These are phyloP conservation scores for Chaetodon trifascialis DNA, from an alignment of 2,113 vertebrate genomes.

Conservation along the genomic window DNA sequence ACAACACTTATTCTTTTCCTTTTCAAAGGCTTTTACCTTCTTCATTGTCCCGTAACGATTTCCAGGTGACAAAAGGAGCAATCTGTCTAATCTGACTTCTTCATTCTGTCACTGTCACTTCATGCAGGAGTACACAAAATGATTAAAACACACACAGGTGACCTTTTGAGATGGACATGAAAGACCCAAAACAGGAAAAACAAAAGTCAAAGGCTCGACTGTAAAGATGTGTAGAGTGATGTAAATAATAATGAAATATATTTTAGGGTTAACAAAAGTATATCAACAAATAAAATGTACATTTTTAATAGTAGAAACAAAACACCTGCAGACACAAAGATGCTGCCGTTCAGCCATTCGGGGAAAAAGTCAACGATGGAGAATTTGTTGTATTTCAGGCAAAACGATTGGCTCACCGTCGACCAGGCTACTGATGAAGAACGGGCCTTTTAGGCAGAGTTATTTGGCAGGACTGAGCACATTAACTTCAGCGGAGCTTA, in stretches of 20 bases:
- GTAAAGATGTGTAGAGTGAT: background rate
- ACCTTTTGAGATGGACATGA: background rate
- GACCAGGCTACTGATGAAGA: background rate
- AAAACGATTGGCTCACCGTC: background rate
- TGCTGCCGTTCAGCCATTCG: background rate
- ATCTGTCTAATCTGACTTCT: background rate
- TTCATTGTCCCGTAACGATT: background rate
- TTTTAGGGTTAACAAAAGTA: background rate
- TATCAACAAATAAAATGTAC: too few species aligned
- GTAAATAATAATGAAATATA: background rate
- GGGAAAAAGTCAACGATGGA: background rate
- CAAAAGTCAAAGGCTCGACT: background rate
- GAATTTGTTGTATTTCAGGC: slow-evolving; percentile 1
- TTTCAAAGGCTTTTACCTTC: background rate
- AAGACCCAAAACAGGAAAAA: background rate
- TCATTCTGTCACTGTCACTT: background rate
- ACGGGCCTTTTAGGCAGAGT: background rate
- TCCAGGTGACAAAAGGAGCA: background rate
- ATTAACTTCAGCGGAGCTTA: slow-evolving; percentile 3
- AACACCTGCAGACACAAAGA: background rate
- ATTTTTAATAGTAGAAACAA: background rate
- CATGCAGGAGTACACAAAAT: background rate
- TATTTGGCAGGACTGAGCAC: slow-evolving; percentile 22
- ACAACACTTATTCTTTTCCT: too few species aligned
- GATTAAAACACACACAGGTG: background rate